These are phyloP conservation scores for Mobula birostris DNA, from an alignment of 2,113 vertebrate genomes.

Conservation along the genomic window DNA sequence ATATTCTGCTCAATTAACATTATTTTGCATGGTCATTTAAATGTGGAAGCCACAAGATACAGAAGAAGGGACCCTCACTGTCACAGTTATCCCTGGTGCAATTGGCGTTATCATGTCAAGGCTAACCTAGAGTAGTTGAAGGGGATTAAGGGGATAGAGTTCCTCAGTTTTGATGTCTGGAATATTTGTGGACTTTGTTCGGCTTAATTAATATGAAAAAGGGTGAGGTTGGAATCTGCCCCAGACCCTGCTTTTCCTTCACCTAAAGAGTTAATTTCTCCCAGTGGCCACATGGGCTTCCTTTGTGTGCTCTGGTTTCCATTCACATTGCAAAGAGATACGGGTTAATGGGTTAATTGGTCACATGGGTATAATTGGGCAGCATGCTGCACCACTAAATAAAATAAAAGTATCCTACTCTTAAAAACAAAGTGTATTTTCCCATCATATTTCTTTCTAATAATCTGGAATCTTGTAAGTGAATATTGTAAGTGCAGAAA, in stretches of 20 bases:
- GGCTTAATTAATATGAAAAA: too few species aligned
- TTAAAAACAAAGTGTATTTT: background rate
- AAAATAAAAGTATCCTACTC: background rate
- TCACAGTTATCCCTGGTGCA: slow-evolving; percentile 47
- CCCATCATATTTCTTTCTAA: background rate
- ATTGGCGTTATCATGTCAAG: background rate
- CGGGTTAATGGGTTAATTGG: too few species aligned
- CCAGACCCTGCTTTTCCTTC: background rate
- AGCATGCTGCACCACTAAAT: too few species aligned
- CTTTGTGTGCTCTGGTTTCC: too few species aligned
- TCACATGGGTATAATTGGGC: too few species aligned
- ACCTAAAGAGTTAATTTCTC: background rate
- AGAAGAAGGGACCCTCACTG: slow-evolving; percentile 48
- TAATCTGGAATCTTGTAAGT: background rate
- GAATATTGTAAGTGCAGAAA: background rate
- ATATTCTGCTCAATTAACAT: background rate
- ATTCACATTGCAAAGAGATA: too few species aligned
- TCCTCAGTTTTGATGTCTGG: background rate
- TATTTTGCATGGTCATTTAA: slow-evolving; percentile 18
- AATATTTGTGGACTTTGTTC: background rate
- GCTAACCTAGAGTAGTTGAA: background rate
- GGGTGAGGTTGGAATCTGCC: background rate
- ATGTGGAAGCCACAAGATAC: slow-evolving; percentile 43
- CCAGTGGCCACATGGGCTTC: too few species aligned
- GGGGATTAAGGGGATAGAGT: background rate